A percentile compares a stretch with the other conserved stretches of the same genome.
phyloP scores from a whole-genome alignment of 2,888 invertebrate species.

The Drosophila multiciliata region DNA sequence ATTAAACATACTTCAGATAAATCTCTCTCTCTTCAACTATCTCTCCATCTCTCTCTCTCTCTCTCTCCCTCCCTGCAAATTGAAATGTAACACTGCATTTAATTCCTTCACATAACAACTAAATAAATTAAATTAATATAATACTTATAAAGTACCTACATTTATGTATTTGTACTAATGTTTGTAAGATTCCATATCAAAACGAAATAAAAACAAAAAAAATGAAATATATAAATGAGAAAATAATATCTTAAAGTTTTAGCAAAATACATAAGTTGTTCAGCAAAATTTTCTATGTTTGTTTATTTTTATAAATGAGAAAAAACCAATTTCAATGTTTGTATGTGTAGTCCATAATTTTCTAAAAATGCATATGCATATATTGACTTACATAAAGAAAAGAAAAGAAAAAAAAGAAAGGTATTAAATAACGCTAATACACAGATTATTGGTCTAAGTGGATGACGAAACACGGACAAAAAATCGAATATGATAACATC shows the following conservation, averaged over 20 bases:
- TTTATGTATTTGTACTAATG: slow-evolving; percentile 61
- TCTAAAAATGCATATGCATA: slow-evolving; percentile 68
- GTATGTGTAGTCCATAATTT: slow-evolving; percentile 78
- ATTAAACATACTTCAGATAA: slow-evolving; percentile 13
- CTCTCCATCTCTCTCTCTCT: slow-evolving; percentile 25
- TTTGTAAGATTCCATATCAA: slow-evolving; percentile 66
- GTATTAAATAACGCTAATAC: slow-evolving; percentile 36
- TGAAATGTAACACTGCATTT: slow-evolving; percentile 48
- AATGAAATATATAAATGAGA: not conserved
- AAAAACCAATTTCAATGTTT: slow-evolving; percentile 52
- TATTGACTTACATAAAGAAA: slow-evolving; percentile 22
- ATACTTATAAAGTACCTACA: slow-evolving; percentile 50
- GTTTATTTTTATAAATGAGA: slow-evolving; percentile 70
- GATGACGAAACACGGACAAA: slow-evolving; percentile 27
- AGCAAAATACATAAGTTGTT: slow-evolving; percentile 52
- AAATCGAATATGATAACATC: slow-evolving; percentile 46
- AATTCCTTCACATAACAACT: slow-evolving; percentile 48
- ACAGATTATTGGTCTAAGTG: slow-evolving; percentile 56
- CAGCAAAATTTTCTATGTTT: slow-evolving; percentile 70
- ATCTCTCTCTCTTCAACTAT: slow-evolving; percentile 20
- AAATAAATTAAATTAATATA: slow-evolving; percentile 36
- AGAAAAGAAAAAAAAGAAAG: slow-evolving; percentile 2
- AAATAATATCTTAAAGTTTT: slow-evolving; percentile 23
- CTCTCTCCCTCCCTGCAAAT: slow-evolving; percentile 26
- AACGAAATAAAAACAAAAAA: slow-evolving; percentile 1